Conservation (phyloP, 2,888 invertebrate genomes). For the Pinctada fucata region DNA sequence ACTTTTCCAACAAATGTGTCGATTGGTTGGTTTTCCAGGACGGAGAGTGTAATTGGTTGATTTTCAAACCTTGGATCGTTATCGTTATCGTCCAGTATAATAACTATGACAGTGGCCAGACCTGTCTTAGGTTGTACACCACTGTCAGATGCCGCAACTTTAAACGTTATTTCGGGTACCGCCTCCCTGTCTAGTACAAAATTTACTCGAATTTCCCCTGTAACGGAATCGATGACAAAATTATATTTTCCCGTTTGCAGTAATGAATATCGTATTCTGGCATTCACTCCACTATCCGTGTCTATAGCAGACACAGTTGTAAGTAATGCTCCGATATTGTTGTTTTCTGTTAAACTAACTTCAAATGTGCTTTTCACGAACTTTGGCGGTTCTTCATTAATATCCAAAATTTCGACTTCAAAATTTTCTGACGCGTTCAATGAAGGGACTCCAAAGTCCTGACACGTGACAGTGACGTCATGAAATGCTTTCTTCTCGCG, state of each 20-base stretch:
- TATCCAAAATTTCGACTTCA: conserved; percentile 82
- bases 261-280: conserved; percentile 55
- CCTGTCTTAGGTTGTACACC: conserved; percentile 47
- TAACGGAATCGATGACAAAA: conserved; percentile 55
- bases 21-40: conserved; percentile 48
- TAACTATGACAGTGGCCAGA: conserved; percentile 45
- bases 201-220: conserved; percentile 60
- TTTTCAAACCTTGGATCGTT: conserved; percentile 50
- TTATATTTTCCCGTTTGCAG: conserved; percentile 41
- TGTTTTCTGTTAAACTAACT: conserved; percentile 59
- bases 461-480: conserved; percentile 51
- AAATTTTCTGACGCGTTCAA: conserved; percentile 51
- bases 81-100: conserved; percentile 54
- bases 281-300: conserved; percentile 56
- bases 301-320: conserved; percentile 57
- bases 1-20: conserved; percentile 48
- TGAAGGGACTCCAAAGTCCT: conserved; percentile 56
- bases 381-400: conserved; percentile 93
- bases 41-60: conserved; percentile 49
- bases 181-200: conserved; percentile 60
- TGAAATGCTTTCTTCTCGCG: conserved; percentile 48
- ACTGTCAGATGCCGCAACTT: conserved; percentile 55
- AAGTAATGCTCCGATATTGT: conserved; percentile 55
- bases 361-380: conserved; percentile 81
- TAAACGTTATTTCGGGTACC: conserved; percentile 50